Conservation (phyloP, 1,140 invertebrate genomes). For the Drosophila nebulosa region DNA sequence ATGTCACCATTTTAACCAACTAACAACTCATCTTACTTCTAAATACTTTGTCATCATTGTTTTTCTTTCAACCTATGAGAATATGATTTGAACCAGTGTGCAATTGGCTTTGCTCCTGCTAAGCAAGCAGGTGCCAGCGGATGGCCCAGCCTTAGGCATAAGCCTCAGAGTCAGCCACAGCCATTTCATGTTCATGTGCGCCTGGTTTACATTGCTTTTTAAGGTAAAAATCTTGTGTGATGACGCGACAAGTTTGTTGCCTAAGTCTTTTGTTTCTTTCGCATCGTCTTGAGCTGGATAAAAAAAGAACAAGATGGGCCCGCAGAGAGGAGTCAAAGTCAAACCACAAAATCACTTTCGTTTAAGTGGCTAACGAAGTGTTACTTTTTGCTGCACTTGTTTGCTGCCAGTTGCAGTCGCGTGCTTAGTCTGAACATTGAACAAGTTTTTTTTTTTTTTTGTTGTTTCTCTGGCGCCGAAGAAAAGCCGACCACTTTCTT, state of each 20-base stretch:
- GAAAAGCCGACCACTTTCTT: slow-evolving; percentile 73
- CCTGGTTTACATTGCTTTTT: slow-evolving; percentile 69
- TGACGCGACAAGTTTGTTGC: slow-evolving; percentile 58
- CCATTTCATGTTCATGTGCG: slow-evolving; percentile 53
- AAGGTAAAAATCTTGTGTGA: slow-evolving; percentile 55
- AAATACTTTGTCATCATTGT: too few relatives aligned
- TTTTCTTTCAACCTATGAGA: background rate
- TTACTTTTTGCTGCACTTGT: slow-evolving; percentile 30
- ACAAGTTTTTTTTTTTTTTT: slow-evolving; percentile 45
- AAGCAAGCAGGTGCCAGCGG: slow-evolving; percentile 30
- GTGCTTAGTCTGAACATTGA: slow-evolving; percentile 48
- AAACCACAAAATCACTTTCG: slow-evolving; percentile 62
- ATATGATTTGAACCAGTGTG: slow-evolving; percentile 14
- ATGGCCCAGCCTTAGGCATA: background rate
- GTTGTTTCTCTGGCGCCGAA: slow-evolving; percentile 11
- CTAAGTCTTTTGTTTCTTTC: slow-evolving; percentile 62
- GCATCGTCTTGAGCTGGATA: slow-evolving; percentile 10
- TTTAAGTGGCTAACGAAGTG: slow-evolving; percentile 27
- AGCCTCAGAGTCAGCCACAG: background rate
- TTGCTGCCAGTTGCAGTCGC: slow-evolving; percentile 39
- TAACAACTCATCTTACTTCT: too few relatives aligned
- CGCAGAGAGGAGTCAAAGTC: background rate
- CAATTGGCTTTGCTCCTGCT: slow-evolving; percentile 35
- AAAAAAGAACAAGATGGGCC: slow-evolving; percentile 41
- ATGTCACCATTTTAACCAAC: too few relatives aligned